Base-by-base conservation (phyloP, 2,797 vertebrate genomes). In the Tapera naevia region DNA sequence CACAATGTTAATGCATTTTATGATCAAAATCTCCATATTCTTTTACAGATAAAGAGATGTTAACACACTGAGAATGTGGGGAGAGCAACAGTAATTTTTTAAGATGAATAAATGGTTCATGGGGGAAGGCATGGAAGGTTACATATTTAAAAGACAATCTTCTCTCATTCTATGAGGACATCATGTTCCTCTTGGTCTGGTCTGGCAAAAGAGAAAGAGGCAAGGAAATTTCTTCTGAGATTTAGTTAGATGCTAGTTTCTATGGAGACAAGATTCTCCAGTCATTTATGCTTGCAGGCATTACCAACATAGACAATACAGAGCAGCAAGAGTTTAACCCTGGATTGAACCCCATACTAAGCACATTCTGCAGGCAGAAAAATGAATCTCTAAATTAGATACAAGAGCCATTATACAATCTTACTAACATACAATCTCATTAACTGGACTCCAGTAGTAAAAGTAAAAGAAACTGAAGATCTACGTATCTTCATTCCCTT, bases 261-360 rank as follows among this genome's bases (percentile, higher is more conserved):
- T 95, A 97, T 96, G 96, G 93, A 95, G 92, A 97, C 95, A 93
- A 88, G 57, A 82, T 94, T 85, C 80, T 96, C 74, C 85, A 94
- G 91, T 91, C 76, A 73, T 92, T 95, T 97, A 95, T 95, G 92
- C 96, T 95, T 95, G 76, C 51, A 89, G 87, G 89, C 92, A 94
- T 95, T 97, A 97, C 86, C 76, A 88, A 86, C 85, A 48, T 83
- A 89, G 89, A 91, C 61, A 95, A 95, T 92, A 79, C 30, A 75
- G 58, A 95, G 82, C 89, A 95, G 93, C 70, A 89, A 93, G 89
- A 84, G 53, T 92, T 96, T 96, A 96, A 92, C 96, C 95, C 93
- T 81, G 89, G 73, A 79, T 57, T 96, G 93, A 93, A 95, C 91
- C 80, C n/a, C 85, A 84, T 69, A 78, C 73, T 48, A 85, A 95